Conservation (phyloP, 2,113 vertebrate species). For the Notarius quadriscutis region DNA sequence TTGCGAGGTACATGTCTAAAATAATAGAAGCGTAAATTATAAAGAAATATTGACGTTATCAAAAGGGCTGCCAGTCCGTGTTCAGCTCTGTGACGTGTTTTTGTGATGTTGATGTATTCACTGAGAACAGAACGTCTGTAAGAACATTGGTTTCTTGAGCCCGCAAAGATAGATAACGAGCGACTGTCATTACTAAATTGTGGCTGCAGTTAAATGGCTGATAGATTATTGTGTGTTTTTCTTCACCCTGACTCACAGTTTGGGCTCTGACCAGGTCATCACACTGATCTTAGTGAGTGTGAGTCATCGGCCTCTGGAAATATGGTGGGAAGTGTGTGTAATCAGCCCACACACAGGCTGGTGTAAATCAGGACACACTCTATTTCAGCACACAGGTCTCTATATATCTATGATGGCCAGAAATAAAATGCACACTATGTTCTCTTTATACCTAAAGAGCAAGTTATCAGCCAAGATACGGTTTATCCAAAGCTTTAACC, state of each 20-base stretch:
- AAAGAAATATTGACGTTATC: not conserved
- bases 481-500: not conserved
- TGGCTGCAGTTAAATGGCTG: slow-evolving; percentile 9
- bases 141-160: not conserved
- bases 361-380: slow-evolving; percentile 24
- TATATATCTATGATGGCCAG: not conserved
- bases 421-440: not conserved
- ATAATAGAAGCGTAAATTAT: not conserved
- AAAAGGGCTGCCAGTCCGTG: not conserved
- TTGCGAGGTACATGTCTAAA: not conserved
- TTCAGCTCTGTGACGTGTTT: not conserved
- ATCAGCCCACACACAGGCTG: slow-evolving; percentile 15
- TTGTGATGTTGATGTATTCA: not conserved
- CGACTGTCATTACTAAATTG: not conserved
- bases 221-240: not conserved
- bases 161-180: not conserved
- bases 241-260: slow-evolving; percentile 8
- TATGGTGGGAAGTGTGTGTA: slow-evolving; percentile 13
- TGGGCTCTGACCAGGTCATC: slow-evolving; percentile 19
- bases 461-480: not conserved
- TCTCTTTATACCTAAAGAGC: not conserved
- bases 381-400: slow-evolving; percentile 12
- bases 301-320: slow-evolving; percentile 25
- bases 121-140: not conserved
- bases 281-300: not conserved